Evolutionary conservation across 1,140 invertebrate species (phyloP).

Genomic region (Coelopa frigida): DNA sequence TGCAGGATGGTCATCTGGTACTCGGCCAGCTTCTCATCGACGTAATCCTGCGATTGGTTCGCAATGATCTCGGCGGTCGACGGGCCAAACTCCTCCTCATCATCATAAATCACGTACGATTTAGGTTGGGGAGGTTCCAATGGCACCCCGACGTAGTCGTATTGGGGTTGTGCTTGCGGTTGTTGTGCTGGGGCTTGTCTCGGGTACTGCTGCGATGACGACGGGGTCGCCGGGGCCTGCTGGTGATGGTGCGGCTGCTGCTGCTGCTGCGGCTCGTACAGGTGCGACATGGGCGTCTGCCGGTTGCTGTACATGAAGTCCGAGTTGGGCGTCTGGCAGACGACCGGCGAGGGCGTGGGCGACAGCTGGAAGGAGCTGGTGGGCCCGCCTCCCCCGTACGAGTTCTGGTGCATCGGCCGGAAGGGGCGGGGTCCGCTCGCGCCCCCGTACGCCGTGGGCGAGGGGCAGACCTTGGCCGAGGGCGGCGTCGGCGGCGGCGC

Average conservation of each 20-base stretch:
- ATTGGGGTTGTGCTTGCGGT: conserved; percentile 35
- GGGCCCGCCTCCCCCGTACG: conserved; percentile 29
- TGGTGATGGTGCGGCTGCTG: conserved; percentile 19
- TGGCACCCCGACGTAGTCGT: conserved; percentile 53
- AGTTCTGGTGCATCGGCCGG: conserved; percentile 32
- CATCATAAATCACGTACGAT: conserved; percentile 52
- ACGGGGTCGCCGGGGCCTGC: conserved; percentile 24
- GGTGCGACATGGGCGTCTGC: conserved; percentile 37
- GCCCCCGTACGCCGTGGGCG: conserved; percentile 16
- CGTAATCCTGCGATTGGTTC: conserved; percentile 86
- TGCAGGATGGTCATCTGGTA: conserved; percentile 86
- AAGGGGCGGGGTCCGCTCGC: conserved; percentile 22
- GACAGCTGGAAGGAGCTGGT: conserved; percentile 43
- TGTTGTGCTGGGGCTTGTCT: not conserved
- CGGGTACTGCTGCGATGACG: conserved; percentile 1
- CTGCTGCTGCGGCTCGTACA: conserved; percentile 15
- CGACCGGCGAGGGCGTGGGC: conserved; percentile 41
- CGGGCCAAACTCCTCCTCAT: conserved; percentile 64
- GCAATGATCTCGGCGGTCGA: conserved; percentile 88
- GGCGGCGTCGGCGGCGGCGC: conserved; percentile 16
- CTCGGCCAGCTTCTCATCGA: conserved; percentile 87
- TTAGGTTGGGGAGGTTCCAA: conserved; percentile 58
- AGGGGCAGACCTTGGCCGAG: conserved; percentile 15
- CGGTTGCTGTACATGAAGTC: conserved; percentile 38
- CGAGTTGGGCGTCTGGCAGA: conserved; percentile 38